Conservation (phyloP, 2,888 invertebrate genomes). For the Steromphala cineraria region DNA sequence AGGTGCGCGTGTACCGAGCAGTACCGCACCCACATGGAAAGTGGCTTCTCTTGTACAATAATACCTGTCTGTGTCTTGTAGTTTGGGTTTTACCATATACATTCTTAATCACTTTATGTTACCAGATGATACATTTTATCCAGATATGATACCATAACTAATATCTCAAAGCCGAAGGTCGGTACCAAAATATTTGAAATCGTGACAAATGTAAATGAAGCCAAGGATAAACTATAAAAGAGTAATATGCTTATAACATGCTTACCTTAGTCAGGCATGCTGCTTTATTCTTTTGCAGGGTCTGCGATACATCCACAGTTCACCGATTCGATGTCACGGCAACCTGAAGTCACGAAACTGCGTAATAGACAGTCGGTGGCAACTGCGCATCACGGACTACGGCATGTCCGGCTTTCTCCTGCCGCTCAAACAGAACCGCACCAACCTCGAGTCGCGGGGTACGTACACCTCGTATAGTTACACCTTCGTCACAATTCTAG, state of each 20-base stretch:
- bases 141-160: no score
- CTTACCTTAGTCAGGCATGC: neutral
- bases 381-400: slow-evolving; percentile 94
- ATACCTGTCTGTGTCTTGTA: no score
- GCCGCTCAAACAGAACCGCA: slow-evolving; percentile 52
- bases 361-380: slow-evolving; percentile 96
- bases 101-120: no score
- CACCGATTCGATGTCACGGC: slow-evolving; percentile 89
- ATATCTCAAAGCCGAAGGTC: no score
- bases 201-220: neutral
- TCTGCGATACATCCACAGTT: slow-evolving; percentile 90
- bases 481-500: no score
- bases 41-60: no score
- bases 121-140: no score
- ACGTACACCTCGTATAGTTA: neutral
- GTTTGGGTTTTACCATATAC: no score
- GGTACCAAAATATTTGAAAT: neutral
- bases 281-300: slow-evolving; percentile 79
- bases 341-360: slow-evolving; percentile 92
- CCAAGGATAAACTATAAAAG: neutral
- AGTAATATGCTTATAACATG: neutral
- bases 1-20: no score
- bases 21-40: no score
- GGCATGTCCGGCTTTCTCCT: slow-evolving; percentile 81
- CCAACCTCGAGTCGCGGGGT: neutral